phyloP scores from a whole-genome alignment of 2,888 invertebrate species.

The Abrostola triplasia region DNA sequence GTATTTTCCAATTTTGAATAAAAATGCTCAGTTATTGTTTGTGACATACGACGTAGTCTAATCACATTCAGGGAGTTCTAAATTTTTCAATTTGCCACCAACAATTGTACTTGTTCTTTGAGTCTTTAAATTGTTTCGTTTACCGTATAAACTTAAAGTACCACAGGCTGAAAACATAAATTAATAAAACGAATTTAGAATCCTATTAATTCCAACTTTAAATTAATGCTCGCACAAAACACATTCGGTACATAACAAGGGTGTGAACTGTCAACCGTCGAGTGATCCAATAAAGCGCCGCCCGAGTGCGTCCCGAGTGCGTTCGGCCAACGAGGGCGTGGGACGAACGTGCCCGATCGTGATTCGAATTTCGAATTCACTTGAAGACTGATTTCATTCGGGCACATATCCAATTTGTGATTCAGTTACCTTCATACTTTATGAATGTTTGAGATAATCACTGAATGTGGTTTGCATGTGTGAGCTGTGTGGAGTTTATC shows the following conservation, averaged over 20 bases:
- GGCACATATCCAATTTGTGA: slow-evolving; percentile 47
- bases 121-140: no score
- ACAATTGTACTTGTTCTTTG: no score
- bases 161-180: not conserved
- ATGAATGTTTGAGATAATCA: slow-evolving; percentile 1
- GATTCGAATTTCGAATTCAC: slow-evolving; percentile 67
- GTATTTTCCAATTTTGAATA: no score
- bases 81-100: no score
- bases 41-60: no score
- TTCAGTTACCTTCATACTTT: slow-evolving; percentile 29
- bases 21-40: no score
- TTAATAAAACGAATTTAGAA: not conserved
- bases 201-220: slow-evolving; percentile 2
- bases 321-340: slow-evolving; percentile 58
- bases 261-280: slow-evolving; percentile 59
- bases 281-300: slow-evolving; percentile 63
- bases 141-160: no score
- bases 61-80: no score
- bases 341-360: slow-evolving; percentile 63
- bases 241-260: slow-evolving; percentile 14
- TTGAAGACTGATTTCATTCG: slow-evolving; percentile 60
- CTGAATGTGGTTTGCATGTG: not conserved
- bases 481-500: not conserved
- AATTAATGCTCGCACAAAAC: slow-evolving; percentile 10
- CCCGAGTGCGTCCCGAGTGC: slow-evolving; percentile 50